Percentiles rank a stretch among this genome's conserved stretches.
These are phyloP conservation scores for Porites evermanni DNA, from an alignment of 92 coral and sea anemone genomes.

Conservation along the genomic window DNA sequence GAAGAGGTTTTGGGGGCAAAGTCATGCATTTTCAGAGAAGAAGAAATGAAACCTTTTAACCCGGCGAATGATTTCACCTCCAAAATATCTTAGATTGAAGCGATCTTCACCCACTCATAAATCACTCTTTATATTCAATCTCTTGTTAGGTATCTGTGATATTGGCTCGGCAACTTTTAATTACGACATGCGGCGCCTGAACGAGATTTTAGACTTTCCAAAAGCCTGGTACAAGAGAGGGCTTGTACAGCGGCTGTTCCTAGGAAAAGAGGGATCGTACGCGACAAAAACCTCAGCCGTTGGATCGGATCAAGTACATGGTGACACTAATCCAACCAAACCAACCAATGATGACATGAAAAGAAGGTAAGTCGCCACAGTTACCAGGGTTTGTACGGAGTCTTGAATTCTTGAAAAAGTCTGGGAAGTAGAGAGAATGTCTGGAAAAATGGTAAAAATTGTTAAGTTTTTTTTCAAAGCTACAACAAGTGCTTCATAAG, in stretches of 20 bases:
- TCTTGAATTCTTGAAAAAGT: background rate
- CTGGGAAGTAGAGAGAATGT: no score
- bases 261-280: conserved; percentile 97
- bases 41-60: no score
- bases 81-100: no score
- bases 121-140: no score
- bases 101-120: no score
- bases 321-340: conserved; percentile 41
- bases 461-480: no score
- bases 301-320: conserved; percentile 65
- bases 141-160: conserved; percentile 87
- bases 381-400: no score
- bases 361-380: conserved; percentile 54
- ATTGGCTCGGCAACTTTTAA: conserved; percentile 97
- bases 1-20: no score
- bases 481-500: no score
- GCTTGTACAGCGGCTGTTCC: conserved; percentile 87
- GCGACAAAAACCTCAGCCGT: conserved; percentile 86
- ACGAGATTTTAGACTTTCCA: conserved; percentile 97
- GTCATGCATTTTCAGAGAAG: no score
- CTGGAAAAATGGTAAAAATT: no score
- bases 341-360: conserved; percentile 31
- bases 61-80: no score
- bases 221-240: conserved; percentile 98
- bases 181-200: conserved; percentile 98